Evolutionary conservation across 2,113 vertebrate genomes (phyloP), one percentile per base, ranked within the genome.

Genomic region (Corythornis cristatus): DNA sequence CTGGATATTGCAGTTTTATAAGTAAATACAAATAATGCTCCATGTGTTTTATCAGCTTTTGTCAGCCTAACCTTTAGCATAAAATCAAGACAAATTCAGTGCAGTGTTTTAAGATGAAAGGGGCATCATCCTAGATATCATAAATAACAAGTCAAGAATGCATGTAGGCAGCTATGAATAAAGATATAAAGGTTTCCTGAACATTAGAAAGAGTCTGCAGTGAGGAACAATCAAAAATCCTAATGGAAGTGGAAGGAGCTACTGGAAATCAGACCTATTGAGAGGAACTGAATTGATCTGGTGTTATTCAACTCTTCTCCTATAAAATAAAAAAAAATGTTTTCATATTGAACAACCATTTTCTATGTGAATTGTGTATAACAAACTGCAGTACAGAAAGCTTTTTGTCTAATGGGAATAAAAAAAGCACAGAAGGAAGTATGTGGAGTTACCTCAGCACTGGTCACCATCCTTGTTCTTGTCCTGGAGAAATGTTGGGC

Each of bases 11-110:
- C 46, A 84, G 66, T n/a, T 80, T 79, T 80, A 10, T 26, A 83
- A 88, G 64, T 58, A 95, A 93, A 91, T 89, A 87, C 53, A 87
- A 89, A 93, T 89, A 92, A 79, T 19, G 33, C 19, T 78, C 66
- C 70, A 46, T 62, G 77, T 77, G 73, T 80, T 96, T 87, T 73
- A 88, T 81, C 64, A 57, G n/a, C 58, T 35, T 91, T 64, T 90
- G 53, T 81, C 74, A 42, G 76, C 18, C 21, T 86, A 95, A 90
- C 81, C 26, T 95, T 88, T 70, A 58, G 46, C 58, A 74, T 68
- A 89, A 93, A 90, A 95, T 80, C 60, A 81, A 95, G 85, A 88
- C 40, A 37, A 18, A 93, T n/a, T 88, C 68, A 75, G 28, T 45
- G 50, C 61, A 37, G 40, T 74, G 68, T 83, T 92, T 93, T 85